Evolutionary conservation across 2,888 invertebrate species (phyloP), one percentile per base, ranked within the genome.

Genomic region (Trimorus sp.): DNA sequence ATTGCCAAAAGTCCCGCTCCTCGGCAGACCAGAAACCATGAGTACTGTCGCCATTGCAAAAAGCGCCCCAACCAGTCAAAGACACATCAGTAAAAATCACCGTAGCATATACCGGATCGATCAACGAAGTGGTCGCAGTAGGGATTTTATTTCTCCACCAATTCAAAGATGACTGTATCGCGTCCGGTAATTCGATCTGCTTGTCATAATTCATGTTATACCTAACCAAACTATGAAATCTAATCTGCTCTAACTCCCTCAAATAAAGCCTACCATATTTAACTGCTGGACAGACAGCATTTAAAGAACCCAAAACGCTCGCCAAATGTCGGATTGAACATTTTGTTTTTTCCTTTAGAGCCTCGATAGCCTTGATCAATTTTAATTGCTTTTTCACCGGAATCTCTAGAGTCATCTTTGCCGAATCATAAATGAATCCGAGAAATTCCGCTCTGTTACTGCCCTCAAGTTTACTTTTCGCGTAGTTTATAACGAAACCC

Each of bases 11-110:
- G n/a, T 38, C n/a, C 48, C 48, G 11, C 36, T 63, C 63, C 45
- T 45, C 16, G 36, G 8, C 6, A 49, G 63, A 37, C 63, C 49
- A 63, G 26, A 63, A 63, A 36, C 51, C 63, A 11, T 26, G n/a
- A 11, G 51, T 51, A 14, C 7, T 63, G 12, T 49, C 63, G 7
- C 37, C 38, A 14, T 63, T 63, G 14, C 37, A 63, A 37, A 14
- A 49, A 7, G 51, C 63, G 16, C 63, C 37, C 51, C 63, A 63
- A 37, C 51, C 63, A 49, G 63, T 45, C 26, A 11, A 16, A 1
- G 60, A 62, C 12, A 45, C 16, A 49, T 48, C 16, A 63, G 70
- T n/a, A 71, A 59, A 66, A 79, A 79, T 75, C 42, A 45, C n/a
- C 74, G 38, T 16, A 4, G 4, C 16, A 12, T 62, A 62, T 6